Percentiles rank a stretch among this genome's conserved stretches.
phyloP scores from a whole-genome alignment of 2,113 vertebrate genomes.

The Scomber colias region DNA sequence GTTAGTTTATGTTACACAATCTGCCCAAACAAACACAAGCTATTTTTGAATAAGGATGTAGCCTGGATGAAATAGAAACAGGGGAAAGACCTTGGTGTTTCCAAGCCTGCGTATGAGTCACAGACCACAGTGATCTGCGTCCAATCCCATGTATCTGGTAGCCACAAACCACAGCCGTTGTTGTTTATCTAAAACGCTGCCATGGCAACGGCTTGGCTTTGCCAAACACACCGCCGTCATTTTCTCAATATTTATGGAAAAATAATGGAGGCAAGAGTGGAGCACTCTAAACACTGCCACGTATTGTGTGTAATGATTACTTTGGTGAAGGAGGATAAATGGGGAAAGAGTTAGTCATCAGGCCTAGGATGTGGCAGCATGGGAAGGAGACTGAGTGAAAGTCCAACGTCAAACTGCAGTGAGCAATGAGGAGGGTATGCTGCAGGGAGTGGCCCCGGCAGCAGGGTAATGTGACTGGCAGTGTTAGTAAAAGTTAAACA shows the following conservation, averaged over 20 bases:
- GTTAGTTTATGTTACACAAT: slow-evolving; percentile 39
- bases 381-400: slow-evolving; percentile 29
- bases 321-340: slow-evolving; percentile 55
- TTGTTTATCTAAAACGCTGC: slow-evolving; percentile 53
- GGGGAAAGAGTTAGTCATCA: slow-evolving; percentile 81
- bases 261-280: slow-evolving; percentile 40
- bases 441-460: slow-evolving; percentile 55
- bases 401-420: slow-evolving; percentile 41
- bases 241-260: slow-evolving; percentile 78
- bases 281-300: slow-evolving; percentile 72
- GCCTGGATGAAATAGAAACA: slow-evolving; percentile 16
- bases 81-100: slow-evolving; percentile 68
- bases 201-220: slow-evolving; percentile 65
- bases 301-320: slow-evolving; percentile 65
- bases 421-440: slow-evolving; percentile 52
- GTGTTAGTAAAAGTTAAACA: slow-evolving; percentile 6
- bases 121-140: slow-evolving; percentile 30
- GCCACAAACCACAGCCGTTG: slow-evolving; percentile 68
- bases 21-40: neutral
- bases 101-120: slow-evolving; percentile 67
- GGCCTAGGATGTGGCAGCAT: slow-evolving; percentile 50
- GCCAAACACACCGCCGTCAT: slow-evolving; percentile 59
- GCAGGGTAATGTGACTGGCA: neutral
- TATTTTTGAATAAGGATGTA: slow-evolving; percentile 61
- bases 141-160: slow-evolving; percentile 44